Evolutionary conservation across 2,888 invertebrate species (phyloP).

Genomic region (Pseudoips prasinana): DNA sequence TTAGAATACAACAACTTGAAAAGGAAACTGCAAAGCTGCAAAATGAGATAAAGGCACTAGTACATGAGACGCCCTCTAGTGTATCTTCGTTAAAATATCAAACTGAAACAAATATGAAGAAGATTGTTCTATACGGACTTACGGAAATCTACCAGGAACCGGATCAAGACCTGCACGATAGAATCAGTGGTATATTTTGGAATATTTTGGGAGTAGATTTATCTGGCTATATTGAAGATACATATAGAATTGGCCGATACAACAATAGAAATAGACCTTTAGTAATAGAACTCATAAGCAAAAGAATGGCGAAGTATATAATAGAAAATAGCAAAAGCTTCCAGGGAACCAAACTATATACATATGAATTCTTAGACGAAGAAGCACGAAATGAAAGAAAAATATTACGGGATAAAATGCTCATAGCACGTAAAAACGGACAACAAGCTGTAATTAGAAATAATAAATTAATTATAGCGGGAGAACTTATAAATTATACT

Average conservation of each 20-base stretch:
- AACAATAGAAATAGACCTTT: slow-evolving; percentile 3
- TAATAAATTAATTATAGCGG: slow-evolving; percentile 4
- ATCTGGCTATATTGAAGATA: neutral
- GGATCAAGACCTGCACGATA: slow-evolving; percentile 3
- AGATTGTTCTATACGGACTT: slow-evolving; percentile 4
- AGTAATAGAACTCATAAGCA: slow-evolving; percentile 9
- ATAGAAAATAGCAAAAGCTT: slow-evolving; percentile 6
- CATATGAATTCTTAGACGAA: slow-evolving; percentile 2
- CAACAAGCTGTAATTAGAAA: slow-evolving; percentile 7
- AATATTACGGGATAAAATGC: slow-evolving; percentile 6
- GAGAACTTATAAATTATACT: neutral
- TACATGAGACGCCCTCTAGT: too few relatives aligned
- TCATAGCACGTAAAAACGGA: slow-evolving; percentile 7
- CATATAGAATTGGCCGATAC: slow-evolving; percentile 3
- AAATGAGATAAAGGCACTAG: neutral
- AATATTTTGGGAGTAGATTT: slow-evolving; percentile 2
- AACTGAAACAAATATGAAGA: neutral
- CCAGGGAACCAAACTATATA: neutral
- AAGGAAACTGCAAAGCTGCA: neutral
- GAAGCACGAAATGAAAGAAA: slow-evolving; percentile 3
- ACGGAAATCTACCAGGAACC: slow-evolving; percentile 2
- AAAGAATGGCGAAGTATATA: slow-evolving; percentile 5
- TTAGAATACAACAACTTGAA: slow-evolving; percentile 2
- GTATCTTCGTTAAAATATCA: neutral
- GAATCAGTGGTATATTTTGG: slow-evolving; percentile 2